These are phyloP conservation scores for Plutomurus gul DNA, from an alignment of 1,140 invertebrate species.

Conservation along the genomic window DNA sequence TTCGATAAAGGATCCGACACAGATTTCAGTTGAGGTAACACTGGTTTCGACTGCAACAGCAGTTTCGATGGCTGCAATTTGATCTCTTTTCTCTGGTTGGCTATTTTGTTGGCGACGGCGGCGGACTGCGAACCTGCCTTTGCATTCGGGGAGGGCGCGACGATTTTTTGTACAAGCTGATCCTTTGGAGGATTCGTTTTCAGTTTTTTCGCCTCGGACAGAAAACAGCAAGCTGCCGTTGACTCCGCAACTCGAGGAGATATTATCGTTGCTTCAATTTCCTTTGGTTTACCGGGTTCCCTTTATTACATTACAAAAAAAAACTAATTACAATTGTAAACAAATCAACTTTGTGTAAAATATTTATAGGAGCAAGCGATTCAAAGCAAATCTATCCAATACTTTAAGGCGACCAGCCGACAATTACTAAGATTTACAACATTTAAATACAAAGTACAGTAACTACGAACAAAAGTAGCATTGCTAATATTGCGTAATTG, in stretches of 20 bases:
- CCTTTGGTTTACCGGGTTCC: slow-evolving; percentile 1
- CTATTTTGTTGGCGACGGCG: not conserved
- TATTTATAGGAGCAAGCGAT: not conserved
- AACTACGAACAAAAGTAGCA: too few species aligned
- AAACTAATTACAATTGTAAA: not conserved
- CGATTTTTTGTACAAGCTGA: not conserved
- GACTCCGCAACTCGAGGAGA: not conserved
- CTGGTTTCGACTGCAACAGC: not conserved
- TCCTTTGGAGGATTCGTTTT: not conserved
- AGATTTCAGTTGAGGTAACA: too few species aligned
- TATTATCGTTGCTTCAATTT: not conserved
- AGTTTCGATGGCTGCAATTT: not conserved
- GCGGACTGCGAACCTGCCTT: not conserved
- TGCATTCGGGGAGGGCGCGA: too few species aligned
- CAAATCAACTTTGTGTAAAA: not conserved
- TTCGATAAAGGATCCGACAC: too few species aligned
- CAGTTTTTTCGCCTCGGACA: not conserved
- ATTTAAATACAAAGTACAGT: too few species aligned
- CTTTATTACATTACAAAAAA: not conserved
- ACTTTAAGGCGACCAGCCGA: too few species aligned
- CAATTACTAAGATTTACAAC: too few species aligned
- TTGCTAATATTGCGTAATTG: too few species aligned
- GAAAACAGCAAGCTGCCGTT: not conserved
- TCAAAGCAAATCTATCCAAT: too few species aligned
- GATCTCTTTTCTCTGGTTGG: not conserved